Evolutionary conservation across 2,888 invertebrate species (phyloP).

Genomic region (Rhingia campestris): DNA sequence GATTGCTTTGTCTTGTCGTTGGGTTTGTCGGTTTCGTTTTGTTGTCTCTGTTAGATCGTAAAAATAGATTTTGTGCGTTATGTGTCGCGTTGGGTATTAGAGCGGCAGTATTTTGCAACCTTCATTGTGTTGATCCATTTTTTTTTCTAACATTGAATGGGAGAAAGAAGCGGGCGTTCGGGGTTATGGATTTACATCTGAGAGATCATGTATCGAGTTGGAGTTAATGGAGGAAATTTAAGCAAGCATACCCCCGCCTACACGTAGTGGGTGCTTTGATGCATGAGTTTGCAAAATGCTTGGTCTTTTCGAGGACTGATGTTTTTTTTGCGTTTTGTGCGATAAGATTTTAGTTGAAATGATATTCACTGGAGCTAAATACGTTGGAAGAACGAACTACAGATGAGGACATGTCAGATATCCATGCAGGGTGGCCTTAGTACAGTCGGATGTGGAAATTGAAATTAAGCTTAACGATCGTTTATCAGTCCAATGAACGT

Average conservation of each 20-base stretch:
- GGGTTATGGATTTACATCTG: conserved; percentile 34
- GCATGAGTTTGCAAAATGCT: conserved; percentile 34
- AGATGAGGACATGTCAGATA: too few relatives aligned
- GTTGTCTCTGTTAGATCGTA: conserved; percentile 10
- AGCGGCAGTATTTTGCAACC: conserved; percentile 40
- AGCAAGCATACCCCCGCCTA: conserved; percentile 40
- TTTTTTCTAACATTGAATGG: conserved; percentile 41
- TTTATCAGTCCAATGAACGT: too few relatives aligned
- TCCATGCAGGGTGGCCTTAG: too few relatives aligned
- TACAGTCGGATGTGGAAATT: too few relatives aligned
- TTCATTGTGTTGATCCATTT: conserved; percentile 50
- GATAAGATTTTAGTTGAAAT: too few relatives aligned
- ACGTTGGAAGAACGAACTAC: too few relatives aligned
- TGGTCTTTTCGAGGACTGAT: neutral
- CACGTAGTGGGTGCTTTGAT: conserved; percentile 15
- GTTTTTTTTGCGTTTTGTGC: neutral
- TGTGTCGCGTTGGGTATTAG: conserved; percentile 16
- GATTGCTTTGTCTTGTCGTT: conserved; percentile 34
- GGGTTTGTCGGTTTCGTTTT: conserved; percentile 18
- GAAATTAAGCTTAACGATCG: too few relatives aligned
- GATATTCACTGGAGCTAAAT: too few relatives aligned
- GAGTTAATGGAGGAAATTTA: conserved; percentile 30
- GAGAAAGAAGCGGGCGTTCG: conserved; percentile 50
- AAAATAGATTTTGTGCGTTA: conserved; percentile 38
- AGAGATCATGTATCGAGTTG: conserved; percentile 40